These are phyloP conservation scores for Eretmochelys imbricata DNA, from an alignment of 2,113 vertebrate species.

Conservation along the genomic window DNA sequence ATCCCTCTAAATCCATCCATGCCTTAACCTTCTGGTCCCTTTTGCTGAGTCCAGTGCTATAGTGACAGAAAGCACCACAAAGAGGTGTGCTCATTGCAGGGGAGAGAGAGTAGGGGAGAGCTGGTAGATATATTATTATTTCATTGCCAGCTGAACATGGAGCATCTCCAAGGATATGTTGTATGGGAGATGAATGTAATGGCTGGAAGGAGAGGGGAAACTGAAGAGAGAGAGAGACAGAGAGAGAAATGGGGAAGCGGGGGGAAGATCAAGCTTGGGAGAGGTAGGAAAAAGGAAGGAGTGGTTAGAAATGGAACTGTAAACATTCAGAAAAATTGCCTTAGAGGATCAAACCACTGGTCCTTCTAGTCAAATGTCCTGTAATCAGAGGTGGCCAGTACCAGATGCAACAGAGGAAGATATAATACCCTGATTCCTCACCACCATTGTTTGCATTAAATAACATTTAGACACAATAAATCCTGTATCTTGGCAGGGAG, in stretches of 20 bases:
- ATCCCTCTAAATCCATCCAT: not conserved
- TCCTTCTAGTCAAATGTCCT: not conserved
- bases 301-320: not conserved
- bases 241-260: not conserved
- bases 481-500: not conserved
- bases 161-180: not conserved
- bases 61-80: not conserved
- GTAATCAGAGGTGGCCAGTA: not conserved
- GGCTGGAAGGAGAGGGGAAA: not conserved
- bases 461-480: not conserved
- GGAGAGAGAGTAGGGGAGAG: not conserved
- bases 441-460: not conserved
- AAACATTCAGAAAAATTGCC: not conserved
- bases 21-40: not conserved
- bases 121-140: fast-evolving
- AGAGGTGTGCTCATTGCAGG: not conserved
- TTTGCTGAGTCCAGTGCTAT: not conserved
- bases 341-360: not conserved
- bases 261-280: not conserved
- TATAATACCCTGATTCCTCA: not conserved
- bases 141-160: not conserved
- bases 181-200: not conserved
- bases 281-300: not conserved
- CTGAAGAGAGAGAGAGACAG: not conserved
- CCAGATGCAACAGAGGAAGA: not conserved